Evolutionary conservation across 2,888 invertebrate genomes (phyloP).

Genomic region (Hypolimnas misippus): DNA sequence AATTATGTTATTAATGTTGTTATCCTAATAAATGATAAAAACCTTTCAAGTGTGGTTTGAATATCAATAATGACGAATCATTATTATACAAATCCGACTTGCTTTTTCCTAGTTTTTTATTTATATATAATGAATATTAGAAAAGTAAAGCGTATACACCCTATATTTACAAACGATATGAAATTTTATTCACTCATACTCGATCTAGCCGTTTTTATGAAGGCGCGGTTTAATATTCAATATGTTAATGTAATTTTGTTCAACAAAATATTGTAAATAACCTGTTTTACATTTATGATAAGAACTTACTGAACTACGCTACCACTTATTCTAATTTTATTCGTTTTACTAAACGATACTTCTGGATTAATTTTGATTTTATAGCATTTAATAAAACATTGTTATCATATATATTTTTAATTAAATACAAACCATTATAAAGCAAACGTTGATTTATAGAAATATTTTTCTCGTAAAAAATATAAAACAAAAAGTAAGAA

Average conservation of each 20-base stretch:
- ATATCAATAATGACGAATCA: too few relatives aligned
- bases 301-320: constrained; percentile 16
- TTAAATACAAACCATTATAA: background rate
- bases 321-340: constrained; percentile 30
- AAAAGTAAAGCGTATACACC: background rate
- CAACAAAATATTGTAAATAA: constrained; percentile 17
- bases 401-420: background rate
- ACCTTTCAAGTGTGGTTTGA: too few relatives aligned
- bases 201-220: constrained; percentile 13
- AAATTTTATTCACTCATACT: constrained; percentile 11
- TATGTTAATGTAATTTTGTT: constrained; percentile 32
- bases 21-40: too few relatives aligned
- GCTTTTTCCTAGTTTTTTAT: background rate
- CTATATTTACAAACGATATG: constrained; percentile 22
- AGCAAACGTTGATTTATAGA: background rate
- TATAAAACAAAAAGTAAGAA: background rate
- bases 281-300: constrained; percentile 23
- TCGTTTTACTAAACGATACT: constrained; percentile 16
- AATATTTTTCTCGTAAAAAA: background rate
- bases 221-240: constrained; percentile 21
- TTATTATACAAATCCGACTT: too few relatives aligned
- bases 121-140: background rate
- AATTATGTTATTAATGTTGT: too few relatives aligned
- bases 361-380: constrained; percentile 17
- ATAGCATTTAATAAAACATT: constrained; percentile 6